These are phyloP conservation scores for Epizoanthus illoricatus DNA, from an alignment of 92 coral and sea anemone genomes.

Conservation along the genomic window DNA sequence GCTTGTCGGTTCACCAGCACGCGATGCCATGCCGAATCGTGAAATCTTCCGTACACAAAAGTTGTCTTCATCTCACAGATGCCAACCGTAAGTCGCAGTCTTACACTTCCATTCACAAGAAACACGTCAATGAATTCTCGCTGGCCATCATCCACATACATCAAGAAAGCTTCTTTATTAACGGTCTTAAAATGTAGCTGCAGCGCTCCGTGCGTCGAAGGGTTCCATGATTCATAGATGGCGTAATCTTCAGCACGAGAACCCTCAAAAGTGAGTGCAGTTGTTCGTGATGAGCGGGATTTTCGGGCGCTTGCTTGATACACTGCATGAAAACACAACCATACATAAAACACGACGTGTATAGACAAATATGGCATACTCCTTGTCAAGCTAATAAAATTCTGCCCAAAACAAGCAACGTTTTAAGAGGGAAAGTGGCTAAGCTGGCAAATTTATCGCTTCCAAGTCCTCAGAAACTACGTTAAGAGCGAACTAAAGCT, in stretches of 20 bases:
- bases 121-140: constrained; percentile 41
- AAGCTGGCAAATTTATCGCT: not conserved
- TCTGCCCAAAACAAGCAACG: not conserved
- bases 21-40: constrained; percentile 25
- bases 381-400: not conserved
- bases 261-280: constrained; percentile 5
- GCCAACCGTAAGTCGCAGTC: constrained; percentile 31
- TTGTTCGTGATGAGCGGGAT: not conserved
- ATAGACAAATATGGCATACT: constrained; percentile 8
- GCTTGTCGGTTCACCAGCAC: not conserved
- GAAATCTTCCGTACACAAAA: constrained; percentile 26
- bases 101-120: constrained; percentile 38
- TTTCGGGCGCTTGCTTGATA: constrained; percentile 12
- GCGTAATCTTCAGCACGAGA: not conserved
- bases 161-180: constrained; percentile 24
- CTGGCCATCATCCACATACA: constrained; percentile 40
- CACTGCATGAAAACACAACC: not conserved
- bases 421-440: not conserved
- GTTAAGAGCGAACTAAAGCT: not conserved
- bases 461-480: not conserved
- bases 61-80: constrained; percentile 7
- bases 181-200: constrained; percentile 23
- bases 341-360: not conserved
- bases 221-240: constrained; percentile 10
- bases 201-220: constrained; percentile 10